phyloP scores from a whole-genome alignment of 2,888 invertebrate genomes.

The Chloroclystis v-ata region DNA sequence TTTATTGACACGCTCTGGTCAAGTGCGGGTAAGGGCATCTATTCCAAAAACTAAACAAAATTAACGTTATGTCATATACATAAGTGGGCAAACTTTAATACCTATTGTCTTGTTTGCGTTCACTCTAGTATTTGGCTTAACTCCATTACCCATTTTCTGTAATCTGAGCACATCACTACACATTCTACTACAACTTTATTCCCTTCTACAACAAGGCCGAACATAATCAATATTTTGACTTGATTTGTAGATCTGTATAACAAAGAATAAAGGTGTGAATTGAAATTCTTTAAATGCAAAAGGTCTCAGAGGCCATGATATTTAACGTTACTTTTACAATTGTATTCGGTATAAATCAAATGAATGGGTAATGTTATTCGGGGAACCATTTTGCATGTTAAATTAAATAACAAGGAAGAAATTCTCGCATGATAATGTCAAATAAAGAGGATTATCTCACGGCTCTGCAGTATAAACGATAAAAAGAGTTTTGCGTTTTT shows the following conservation, averaged over 20 bases:
- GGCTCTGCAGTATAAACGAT: constrained; percentile 1
- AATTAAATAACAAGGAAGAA: constrained; percentile 12
- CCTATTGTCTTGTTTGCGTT: too few relatives aligned
- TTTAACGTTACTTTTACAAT: constrained; percentile 42
- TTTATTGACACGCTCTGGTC: too few relatives aligned
- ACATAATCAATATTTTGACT: constrained; percentile 34
- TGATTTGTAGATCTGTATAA: constrained; percentile 42
- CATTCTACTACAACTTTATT: constrained; percentile 20
- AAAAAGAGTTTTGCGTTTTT: constrained; percentile 2
- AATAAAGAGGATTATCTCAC: constrained; percentile 13
- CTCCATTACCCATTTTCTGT: too few relatives aligned
- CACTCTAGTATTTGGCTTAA: too few relatives aligned
- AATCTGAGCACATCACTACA: too few relatives aligned
- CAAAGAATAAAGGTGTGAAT: constrained; percentile 47
- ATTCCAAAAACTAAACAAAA: too few relatives aligned
- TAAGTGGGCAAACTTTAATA: too few relatives aligned
- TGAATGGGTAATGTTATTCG: constrained; percentile 10
- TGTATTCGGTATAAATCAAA: constrained; percentile 24
- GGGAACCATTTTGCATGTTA: constrained; percentile 8
- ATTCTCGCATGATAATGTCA: constrained; percentile 15
- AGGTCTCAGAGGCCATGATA: constrained; percentile 49
- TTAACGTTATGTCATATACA: too few relatives aligned
- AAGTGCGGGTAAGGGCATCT: too few relatives aligned
- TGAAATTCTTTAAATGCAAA: constrained; percentile 42
- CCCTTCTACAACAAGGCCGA: constrained; percentile 34